Evolutionary conservation across 2,797 vertebrate genomes (phyloP).

Genomic region (Cryptoblepharus egeriae): DNA sequence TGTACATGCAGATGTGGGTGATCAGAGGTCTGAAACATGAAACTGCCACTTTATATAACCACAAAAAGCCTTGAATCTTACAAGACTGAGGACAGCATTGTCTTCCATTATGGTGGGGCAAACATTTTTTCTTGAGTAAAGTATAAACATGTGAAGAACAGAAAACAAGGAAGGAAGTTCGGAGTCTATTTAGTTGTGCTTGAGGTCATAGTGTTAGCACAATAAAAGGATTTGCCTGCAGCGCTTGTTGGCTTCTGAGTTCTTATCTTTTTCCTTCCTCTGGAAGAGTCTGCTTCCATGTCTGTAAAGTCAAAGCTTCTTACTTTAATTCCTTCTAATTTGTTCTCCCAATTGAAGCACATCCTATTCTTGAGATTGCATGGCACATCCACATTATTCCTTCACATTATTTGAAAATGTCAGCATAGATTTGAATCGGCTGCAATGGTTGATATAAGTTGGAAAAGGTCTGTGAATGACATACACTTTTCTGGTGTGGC

Average conservation of each 20-base stretch:
- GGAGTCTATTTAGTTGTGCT: not conserved
- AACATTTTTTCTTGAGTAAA: not conserved
- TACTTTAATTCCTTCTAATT: not conserved
- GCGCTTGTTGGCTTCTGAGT: constrained; percentile 8
- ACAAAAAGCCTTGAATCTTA: constrained; percentile 14
- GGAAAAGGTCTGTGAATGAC: not conserved
- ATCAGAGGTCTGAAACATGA: not conserved
- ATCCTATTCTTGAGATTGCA: not conserved
- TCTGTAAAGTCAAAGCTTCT: not conserved
- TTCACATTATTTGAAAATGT: not conserved
- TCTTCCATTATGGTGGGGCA: not conserved
- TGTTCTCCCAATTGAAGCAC: not conserved
- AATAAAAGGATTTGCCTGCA: constrained; percentile 1
- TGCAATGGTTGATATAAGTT: not conserved
- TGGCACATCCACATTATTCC: not conserved
- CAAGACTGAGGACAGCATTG: constrained; percentile 23
- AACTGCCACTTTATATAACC: not conserved
- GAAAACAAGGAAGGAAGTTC: not conserved
- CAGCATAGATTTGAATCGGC: not conserved
- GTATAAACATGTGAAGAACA: constrained; percentile 51
- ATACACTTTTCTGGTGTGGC: not conserved
- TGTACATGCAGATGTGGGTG: not conserved
- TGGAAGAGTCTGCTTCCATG: not conserved
- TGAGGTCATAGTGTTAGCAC: constrained; percentile 21
- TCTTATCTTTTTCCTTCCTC: constrained; percentile 5